A percentile compares a stretch with the other conserved stretches of the same genome.
phyloP scores from a whole-genome alignment of 2,888 invertebrate genomes.

The Lasioglossum leucozonium region DNA sequence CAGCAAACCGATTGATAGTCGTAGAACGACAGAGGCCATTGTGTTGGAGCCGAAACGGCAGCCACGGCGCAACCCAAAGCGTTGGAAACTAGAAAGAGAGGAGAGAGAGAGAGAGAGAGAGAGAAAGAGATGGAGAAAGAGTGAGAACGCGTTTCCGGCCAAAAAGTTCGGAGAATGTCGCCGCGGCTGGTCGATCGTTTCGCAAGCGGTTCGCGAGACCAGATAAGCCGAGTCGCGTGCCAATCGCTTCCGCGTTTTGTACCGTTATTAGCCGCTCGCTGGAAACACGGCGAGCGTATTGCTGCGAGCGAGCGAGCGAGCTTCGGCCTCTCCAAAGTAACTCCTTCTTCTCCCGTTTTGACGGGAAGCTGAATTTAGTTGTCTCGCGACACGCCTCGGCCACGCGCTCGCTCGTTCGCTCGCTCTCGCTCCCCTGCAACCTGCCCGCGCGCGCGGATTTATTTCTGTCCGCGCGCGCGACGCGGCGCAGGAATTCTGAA shows the following conservation, averaged over 20 bases:
- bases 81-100: background rate
- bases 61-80: background rate
- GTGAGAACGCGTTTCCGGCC: constrained; percentile 23
- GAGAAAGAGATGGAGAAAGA: background rate
- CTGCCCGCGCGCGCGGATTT: constrained; percentile 35
- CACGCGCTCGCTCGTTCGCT: constrained; percentile 7
- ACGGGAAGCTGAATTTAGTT: constrained; percentile 60
- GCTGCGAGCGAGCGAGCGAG: constrained; percentile 19
- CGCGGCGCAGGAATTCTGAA: constrained; percentile 20
- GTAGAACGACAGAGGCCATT: background rate
- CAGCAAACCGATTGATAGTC: background rate
- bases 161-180: constrained; percentile 56
- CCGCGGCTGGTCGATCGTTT: constrained; percentile 41
- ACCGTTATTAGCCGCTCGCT: constrained; percentile 64
- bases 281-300: constrained; percentile 13
- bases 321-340: constrained; percentile 23
- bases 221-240: constrained; percentile 73
- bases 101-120: background rate
- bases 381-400: constrained; percentile 48
- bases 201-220: constrained; percentile 47
- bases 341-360: constrained; percentile 48
- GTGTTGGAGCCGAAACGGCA: background rate
- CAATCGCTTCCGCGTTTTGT: constrained; percentile 74
- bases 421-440: constrained; percentile 23
- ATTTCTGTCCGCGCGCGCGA: constrained; percentile 42